phyloP scores from a whole-genome alignment of 2,888 invertebrate genomes.

The Deladenus siricidicola region DNA sequence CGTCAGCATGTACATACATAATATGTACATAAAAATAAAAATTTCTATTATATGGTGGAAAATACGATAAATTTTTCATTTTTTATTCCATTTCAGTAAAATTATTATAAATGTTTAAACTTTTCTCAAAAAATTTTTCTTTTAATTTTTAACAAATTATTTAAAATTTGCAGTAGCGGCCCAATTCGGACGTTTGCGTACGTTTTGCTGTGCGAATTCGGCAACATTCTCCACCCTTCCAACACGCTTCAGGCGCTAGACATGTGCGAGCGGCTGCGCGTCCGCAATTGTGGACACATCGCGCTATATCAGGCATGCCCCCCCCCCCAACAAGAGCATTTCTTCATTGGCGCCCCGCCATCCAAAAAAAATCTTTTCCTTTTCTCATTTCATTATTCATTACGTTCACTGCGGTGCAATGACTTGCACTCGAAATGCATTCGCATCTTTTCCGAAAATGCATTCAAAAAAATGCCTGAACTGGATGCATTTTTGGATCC shows the following conservation, averaged over 20 bases:
- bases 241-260: conserved; percentile 49
- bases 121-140: too few relatives aligned
- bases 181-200: conserved; percentile 42
- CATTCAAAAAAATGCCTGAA: too few relatives aligned
- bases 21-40: too few relatives aligned
- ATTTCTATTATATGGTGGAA: too few relatives aligned
- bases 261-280: conserved; percentile 47
- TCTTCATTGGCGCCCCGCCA: neutral
- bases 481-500: too few relatives aligned
- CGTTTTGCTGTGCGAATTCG: conserved; percentile 50
- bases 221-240: conserved; percentile 47
- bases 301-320: conserved; percentile 44
- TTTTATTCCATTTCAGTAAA: too few relatives aligned
- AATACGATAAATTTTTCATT: too few relatives aligned
- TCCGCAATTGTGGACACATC: conserved; percentile 50
- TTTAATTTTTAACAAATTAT: too few relatives aligned
- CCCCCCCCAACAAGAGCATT: too few relatives aligned
- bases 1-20: too few relatives aligned
- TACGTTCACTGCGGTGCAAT: neutral
- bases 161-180: neutral
- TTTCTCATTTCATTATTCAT: neutral
- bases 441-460: neutral
- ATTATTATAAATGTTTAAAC: too few relatives aligned
- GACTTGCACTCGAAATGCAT: neutral
- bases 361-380: neutral